These are phyloP conservation scores for Lasioglossum villosulum DNA, from an alignment of 2,888 invertebrate genomes.

Conservation along the genomic window DNA sequence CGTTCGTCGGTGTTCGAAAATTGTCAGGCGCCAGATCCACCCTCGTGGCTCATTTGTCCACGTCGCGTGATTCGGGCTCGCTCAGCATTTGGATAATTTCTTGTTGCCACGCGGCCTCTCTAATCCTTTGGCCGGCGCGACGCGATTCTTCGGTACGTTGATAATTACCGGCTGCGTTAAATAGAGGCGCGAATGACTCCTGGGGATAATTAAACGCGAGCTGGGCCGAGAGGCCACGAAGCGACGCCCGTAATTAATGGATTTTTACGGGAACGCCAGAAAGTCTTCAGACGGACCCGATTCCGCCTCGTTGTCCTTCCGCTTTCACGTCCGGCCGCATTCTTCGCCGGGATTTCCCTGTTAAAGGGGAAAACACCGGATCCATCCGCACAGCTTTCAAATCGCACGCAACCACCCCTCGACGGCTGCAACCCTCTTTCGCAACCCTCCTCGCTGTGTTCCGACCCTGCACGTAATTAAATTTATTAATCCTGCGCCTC, in stretches of 20 bases:
- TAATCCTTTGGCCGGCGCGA: slow-evolving; percentile 59
- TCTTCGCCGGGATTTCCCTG: slow-evolving; percentile 3
- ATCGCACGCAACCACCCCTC: not conserved
- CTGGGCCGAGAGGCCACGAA: not conserved
- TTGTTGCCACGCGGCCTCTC: slow-evolving; percentile 65
- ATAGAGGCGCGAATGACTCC: slow-evolving; percentile 22
- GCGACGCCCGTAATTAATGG: slow-evolving; percentile 45
- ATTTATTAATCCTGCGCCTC: not conserved
- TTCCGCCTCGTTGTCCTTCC: slow-evolving; percentile 14
- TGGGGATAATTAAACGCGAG: slow-evolving; percentile 42
- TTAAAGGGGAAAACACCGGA: not conserved
- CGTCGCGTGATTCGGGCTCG: slow-evolving; percentile 65
- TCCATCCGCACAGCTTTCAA: not conserved
- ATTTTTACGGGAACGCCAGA: slow-evolving; percentile 19
- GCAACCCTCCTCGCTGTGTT: not conserved
- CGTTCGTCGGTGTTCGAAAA: slow-evolving; percentile 48
- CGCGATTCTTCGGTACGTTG: slow-evolving; percentile 39
- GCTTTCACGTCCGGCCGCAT: slow-evolving; percentile 15
- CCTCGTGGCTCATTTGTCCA: slow-evolving; percentile 75
- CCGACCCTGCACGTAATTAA: not conserved
- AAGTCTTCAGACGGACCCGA: slow-evolving; percentile 26
- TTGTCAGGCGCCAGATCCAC: slow-evolving; percentile 22
- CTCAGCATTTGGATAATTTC: slow-evolving; percentile 78
- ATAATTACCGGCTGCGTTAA: slow-evolving; percentile 38
- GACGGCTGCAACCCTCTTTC: not conserved